Base-by-base conservation (phyloP, 2,888 invertebrate species). In the Liodrosophila aerea region DNA sequence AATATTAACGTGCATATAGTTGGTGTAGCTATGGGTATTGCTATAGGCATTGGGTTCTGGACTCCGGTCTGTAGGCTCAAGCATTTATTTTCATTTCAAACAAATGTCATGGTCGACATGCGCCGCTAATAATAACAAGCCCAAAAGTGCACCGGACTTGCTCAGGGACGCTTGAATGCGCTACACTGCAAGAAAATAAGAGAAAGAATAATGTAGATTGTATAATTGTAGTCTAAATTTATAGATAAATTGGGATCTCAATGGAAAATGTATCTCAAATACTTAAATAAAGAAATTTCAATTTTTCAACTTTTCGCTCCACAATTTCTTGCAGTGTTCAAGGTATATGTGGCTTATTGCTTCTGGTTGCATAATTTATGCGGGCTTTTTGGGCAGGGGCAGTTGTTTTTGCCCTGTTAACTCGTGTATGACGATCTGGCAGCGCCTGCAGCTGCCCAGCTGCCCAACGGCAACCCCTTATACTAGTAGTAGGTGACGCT, bases 401-500 rank as follows among this genome's bases (percentile, higher is more conserved):
- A 47, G 49, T 49, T 61, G 39, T 36, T 41, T 53, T 47, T 50
- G 62, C 45, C 64, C 5, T 84, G 78, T 69, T 74, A 74, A 84
- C 82, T 84, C 78, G 78, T 68, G 75, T 80, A 80, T 81, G 77
- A 84, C 78, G 81, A 62, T 62, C 58, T 41, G 56, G 46, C 75
- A 72, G 45, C 59, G 83, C 80, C 81, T 76, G 78, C 84, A 83
- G 68, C 84, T 83, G 83, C 60, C 76, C 76, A 80, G 46, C 68
- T 72, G 71, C 46, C 49, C 44, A n/a, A 57, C 47, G 18, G 31
- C 22, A 13, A 29, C 39, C 53, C 54, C 46, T n/a, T n/a, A n/a
- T n/a, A n/a, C n/a, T 33, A 7, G 30, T 52, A 7, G 54, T 69
- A 72, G 73, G 62, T 72, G 72, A 64, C 64, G 66, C 61, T 74